phyloP scores from a whole-genome alignment of 2,797 vertebrate genomes.

The Phylloscopus collybita region DNA sequence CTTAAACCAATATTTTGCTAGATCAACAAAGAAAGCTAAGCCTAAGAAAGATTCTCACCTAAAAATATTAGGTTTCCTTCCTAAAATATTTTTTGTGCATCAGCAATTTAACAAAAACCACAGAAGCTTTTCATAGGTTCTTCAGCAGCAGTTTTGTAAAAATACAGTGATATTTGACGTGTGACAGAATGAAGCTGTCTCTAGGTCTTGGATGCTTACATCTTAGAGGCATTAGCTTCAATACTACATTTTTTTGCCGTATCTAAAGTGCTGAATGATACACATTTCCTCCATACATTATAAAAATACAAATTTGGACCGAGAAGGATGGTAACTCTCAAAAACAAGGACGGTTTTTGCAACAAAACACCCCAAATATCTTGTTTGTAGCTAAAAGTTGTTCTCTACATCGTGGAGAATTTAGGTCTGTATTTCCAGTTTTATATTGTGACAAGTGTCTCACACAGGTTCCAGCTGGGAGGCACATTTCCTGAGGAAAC shows the following conservation, averaged over 20 bases:
- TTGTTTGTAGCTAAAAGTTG: background rate
- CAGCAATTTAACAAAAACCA: background rate
- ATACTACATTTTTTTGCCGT: background rate
- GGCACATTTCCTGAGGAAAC: background rate
- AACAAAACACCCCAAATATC: background rate
- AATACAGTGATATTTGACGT: background rate
- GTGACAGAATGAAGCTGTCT: background rate
- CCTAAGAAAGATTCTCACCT: background rate
- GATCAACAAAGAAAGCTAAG: background rate
- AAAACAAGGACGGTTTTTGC: background rate
- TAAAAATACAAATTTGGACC: background rate
- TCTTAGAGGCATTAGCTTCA: background rate
- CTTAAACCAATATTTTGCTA: background rate
- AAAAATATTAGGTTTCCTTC: background rate
- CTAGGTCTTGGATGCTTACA: background rate
- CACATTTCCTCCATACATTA: accelerated
- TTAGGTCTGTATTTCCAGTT: background rate
- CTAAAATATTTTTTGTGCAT: background rate
- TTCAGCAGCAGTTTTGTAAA: background rate
- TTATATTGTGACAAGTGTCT: background rate
- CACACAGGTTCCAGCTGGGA: background rate
- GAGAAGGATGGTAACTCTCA: background rate
- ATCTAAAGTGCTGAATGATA: background rate
- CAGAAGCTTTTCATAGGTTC: background rate
- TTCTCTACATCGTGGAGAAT: background rate